Conservation (phyloP, 2,797 vertebrate genomes). For the Helostoma temminkii region DNA sequence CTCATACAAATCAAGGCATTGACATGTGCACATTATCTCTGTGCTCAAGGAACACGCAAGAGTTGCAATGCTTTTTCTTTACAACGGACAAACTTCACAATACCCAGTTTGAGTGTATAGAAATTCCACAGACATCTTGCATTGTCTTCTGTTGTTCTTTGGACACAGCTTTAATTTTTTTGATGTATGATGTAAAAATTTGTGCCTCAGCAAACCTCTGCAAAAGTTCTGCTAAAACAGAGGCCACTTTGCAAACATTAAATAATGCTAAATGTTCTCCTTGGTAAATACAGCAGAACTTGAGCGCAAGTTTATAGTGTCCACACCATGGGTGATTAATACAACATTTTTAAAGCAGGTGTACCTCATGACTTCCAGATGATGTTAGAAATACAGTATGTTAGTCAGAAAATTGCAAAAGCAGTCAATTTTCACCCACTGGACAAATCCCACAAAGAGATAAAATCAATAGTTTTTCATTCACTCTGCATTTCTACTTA, state of each 20-base stretch:
- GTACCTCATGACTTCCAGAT: conserved; percentile 12
- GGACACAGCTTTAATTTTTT: conserved; percentile 39
- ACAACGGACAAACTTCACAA: conserved; percentile 70
- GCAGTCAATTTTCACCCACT: conserved; percentile 52
- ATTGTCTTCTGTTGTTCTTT: conserved; percentile 20
- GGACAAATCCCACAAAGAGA: conserved; percentile 61
- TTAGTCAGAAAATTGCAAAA: conserved; percentile 48
- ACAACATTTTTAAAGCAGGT: conserved; percentile 22
- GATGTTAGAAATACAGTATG: conserved; percentile 37
- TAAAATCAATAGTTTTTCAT: conserved; percentile 67
- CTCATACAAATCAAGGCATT: conserved; percentile 82
- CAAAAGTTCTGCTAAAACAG: conserved; percentile 4
- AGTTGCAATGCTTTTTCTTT: conserved; percentile 45
- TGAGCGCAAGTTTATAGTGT: conserved; percentile 3
- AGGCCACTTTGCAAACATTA: conserved; percentile 14
- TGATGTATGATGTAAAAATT: conserved; percentile 56
- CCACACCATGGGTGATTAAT: conserved; percentile 18
- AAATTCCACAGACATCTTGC: conserved; percentile 41
- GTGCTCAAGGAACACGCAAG: conserved; percentile 63
- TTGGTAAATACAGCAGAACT: not conserved
- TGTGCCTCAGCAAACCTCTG: conserved; percentile 11
- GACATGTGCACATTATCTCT: conserved; percentile 82
- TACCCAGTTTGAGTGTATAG: conserved; percentile 39
- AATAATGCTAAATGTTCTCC: conserved; percentile 14
- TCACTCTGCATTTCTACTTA: conserved; percentile 53